Evolutionary conservation across 2,113 vertebrate genomes (phyloP).

Genomic region (Agapornis roseicollis): DNA sequence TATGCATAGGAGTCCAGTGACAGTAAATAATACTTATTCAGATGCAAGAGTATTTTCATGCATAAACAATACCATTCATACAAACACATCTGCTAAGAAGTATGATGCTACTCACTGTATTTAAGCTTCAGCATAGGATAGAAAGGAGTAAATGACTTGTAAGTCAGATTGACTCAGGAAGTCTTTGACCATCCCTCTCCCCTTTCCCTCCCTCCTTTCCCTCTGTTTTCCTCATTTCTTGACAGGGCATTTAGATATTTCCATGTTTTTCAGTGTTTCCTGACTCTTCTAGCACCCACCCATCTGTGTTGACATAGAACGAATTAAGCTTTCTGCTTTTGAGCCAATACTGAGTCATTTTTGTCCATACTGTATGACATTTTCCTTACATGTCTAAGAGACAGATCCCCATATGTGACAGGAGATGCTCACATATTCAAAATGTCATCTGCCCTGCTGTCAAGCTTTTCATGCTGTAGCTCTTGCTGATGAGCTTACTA

Average conservation of each 20-base stretch:
- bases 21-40: background rate
- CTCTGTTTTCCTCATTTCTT: background rate
- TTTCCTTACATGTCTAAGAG: background rate
- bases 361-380: background rate
- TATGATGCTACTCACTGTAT: background rate
- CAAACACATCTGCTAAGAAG: background rate
- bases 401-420: background rate
- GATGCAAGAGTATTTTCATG: background rate
- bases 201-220: background rate
- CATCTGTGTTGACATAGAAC: background rate
- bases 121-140: background rate
- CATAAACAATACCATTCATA: background rate
- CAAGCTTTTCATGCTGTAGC: background rate
- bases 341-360: background rate
- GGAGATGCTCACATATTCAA: background rate
- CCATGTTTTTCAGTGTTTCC: background rate
- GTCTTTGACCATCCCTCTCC: background rate
- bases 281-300: background rate
- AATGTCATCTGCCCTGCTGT: background rate
- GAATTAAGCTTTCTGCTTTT: background rate
- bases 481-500: background rate
- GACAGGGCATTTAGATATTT: background rate
- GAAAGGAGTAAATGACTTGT: background rate
- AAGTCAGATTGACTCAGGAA: background rate
- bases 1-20: background rate